A percentile compares a stretch with the other conserved stretches of the same genome.
Conservation (phyloP, 2,888 invertebrate species). For the Cerceris rybyensis region DNA sequence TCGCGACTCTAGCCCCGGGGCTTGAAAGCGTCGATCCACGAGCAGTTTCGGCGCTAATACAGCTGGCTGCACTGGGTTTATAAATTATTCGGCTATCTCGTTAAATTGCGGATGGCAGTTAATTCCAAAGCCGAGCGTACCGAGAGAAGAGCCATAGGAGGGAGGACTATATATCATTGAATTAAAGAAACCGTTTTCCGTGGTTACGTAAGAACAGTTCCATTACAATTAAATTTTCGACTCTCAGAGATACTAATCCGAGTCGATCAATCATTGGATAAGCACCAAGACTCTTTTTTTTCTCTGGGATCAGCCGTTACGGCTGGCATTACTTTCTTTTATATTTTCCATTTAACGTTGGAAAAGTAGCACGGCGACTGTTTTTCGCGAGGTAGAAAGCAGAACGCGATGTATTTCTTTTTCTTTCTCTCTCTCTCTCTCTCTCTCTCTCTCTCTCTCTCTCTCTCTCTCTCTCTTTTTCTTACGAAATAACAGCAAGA, state of each 20-base stretch:
- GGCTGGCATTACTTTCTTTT: slow-evolving; percentile 9
- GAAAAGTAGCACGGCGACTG: background rate
- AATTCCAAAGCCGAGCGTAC: background rate
- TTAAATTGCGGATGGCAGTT: slow-evolving; percentile 20
- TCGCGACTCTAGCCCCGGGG: background rate
- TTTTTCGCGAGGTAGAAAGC: background rate
- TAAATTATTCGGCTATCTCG: slow-evolving; percentile 19
- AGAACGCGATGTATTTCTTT: slow-evolving; percentile 4
- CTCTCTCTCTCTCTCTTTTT: too few species aligned
- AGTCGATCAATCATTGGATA: slow-evolving; percentile 22
- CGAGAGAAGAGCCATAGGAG: background rate
- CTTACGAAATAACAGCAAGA: slow-evolving; percentile 14
- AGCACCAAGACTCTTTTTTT: background rate
- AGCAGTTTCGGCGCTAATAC: background rate
- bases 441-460: background rate
- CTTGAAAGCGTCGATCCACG: slow-evolving; percentile 22
- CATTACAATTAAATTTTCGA: slow-evolving; percentile 32
- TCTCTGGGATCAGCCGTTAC: background rate
- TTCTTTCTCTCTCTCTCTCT: too few species aligned
- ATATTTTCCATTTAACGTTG: slow-evolving; percentile 21
- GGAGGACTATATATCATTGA: slow-evolving; percentile 15
- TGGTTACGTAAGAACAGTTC: background rate
- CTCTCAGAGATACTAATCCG: slow-evolving; percentile 1
- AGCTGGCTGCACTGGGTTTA: background rate
- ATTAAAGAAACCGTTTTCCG: slow-evolving; percentile 24